phyloP scores from a whole-genome alignment of 1,140 invertebrate species.

The Diprion similis region DNA sequence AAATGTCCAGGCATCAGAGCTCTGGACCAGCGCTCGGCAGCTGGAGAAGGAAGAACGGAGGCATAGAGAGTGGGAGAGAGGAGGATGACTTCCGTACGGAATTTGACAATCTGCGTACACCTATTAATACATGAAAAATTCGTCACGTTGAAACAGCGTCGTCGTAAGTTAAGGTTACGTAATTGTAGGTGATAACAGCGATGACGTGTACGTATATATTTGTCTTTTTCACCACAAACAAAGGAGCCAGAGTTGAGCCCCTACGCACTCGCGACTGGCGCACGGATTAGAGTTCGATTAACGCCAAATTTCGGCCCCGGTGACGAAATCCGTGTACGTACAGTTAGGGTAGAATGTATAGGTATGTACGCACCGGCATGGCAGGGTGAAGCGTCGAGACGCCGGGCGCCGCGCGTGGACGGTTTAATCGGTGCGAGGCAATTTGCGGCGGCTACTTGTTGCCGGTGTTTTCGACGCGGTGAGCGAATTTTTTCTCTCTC shows the following conservation, averaged over 20 bases:
- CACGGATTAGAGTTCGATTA: too few species aligned
- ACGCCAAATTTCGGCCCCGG: too few species aligned
- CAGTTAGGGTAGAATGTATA: neutral
- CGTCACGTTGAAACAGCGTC: neutral
- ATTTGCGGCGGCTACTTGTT: slow-evolving; percentile 3
- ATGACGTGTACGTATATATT: too few species aligned
- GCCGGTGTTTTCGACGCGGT: neutral
- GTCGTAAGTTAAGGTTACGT: too few species aligned
- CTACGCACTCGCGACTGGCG: too few species aligned
- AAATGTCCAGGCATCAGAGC: neutral
- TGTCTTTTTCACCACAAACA: too few species aligned
- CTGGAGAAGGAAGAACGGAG: neutral
- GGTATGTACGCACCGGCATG: neutral
- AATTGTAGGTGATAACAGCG: too few species aligned
- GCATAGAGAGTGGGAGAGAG: neutral
- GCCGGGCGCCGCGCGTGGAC: neutral
- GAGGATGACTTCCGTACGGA: neutral
- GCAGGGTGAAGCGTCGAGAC: slow-evolving; percentile 1
- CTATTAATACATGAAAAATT: neutral
- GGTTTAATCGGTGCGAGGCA: slow-evolving; percentile 4
- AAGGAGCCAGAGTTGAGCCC: too few species aligned
- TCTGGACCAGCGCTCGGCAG: neutral
- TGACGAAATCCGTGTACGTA: too few species aligned
- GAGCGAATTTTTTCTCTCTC: neutral
- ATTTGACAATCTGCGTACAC: neutral